These are phyloP conservation scores for Sebastes itinus DNA, from an alignment of 2,797 vertebrate genomes.

Conservation along the genomic window DNA sequence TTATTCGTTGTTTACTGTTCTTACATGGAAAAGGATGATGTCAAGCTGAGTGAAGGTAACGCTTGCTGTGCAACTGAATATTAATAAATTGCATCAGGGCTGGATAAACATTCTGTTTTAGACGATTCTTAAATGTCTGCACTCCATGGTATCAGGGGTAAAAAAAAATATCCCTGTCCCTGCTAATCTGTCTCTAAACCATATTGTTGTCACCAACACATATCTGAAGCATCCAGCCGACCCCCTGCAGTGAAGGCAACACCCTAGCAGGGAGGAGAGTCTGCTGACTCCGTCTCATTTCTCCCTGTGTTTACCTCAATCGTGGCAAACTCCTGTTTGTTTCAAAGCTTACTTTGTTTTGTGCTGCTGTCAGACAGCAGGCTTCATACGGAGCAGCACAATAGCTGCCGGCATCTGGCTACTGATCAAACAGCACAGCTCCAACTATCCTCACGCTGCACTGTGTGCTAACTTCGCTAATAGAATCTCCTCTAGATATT, in stretches of 20 bases:
- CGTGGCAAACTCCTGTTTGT: slow-evolving; percentile 41
- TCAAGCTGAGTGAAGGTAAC: background rate
- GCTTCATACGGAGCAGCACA: slow-evolving; percentile 51
- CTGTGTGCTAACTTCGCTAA: slow-evolving; percentile 34
- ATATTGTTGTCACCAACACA: background rate
- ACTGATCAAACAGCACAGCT: slow-evolving; percentile 54
- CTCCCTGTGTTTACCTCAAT: slow-evolving; percentile 28
- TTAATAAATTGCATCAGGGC: background rate
- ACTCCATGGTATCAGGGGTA: background rate
- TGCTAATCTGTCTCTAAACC: slow-evolving; percentile 17
- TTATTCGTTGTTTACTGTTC: background rate
- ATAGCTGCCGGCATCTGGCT: slow-evolving; percentile 55
- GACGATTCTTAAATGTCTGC: background rate
- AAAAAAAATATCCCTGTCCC: background rate
- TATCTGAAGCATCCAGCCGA: slow-evolving; percentile 27
- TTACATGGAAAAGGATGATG: background rate
- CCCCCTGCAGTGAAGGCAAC: slow-evolving; percentile 13
- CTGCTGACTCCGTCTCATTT: slow-evolving; percentile 21
- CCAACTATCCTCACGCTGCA: slow-evolving; percentile 11
- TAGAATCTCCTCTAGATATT: slow-evolving; percentile 27
- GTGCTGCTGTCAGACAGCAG: slow-evolving; percentile 39
- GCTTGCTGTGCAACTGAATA: background rate
- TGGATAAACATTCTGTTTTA: background rate
- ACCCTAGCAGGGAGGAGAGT: slow-evolving; percentile 1
- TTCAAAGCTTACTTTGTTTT: slow-evolving; percentile 51